Conservation (phyloP, 2,113 vertebrate genomes). For the Erythrocercus mccallii region DNA sequence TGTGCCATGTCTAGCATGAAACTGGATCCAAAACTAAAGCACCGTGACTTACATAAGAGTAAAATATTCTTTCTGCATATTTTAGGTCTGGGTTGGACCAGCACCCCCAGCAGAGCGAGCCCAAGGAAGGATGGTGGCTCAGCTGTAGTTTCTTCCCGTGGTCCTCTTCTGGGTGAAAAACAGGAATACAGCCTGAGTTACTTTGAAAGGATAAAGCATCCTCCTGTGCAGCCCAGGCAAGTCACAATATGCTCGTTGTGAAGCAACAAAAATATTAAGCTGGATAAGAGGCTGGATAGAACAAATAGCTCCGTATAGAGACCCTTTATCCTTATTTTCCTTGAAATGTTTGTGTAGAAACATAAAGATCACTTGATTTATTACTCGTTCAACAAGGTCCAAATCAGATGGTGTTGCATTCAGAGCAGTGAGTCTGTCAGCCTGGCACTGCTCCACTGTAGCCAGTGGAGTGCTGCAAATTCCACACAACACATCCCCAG, state of each 20-base stretch:
- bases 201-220: neutral
- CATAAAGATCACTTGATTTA: conserved; percentile 17
- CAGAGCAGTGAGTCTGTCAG: conserved; percentile 48
- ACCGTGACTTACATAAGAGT: neutral
- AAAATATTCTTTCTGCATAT: neutral
- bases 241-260: neutral
- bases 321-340: conserved; percentile 37
- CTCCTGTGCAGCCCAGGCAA: neutral
- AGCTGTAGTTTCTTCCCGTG: neutral
- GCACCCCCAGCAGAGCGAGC: neutral
- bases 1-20: neutral
- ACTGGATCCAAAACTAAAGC: neutral
- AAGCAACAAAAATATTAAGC: conserved; percentile 27
- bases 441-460: neutral
- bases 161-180: neutral
- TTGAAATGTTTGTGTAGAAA: conserved; percentile 46
- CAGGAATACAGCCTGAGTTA: neutral
- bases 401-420: conserved; percentile 21
- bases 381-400: conserved; percentile 11
- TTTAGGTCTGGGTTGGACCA: neutral
- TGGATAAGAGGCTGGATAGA: neutral
- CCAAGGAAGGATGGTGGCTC: neutral
- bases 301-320: conserved; percentile 7
- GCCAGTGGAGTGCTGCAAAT: neutral
- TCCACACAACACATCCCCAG: neutral